These are phyloP conservation scores for Latrodectus geometricus DNA, from an alignment of 1,140 invertebrate genomes.

Conservation along the genomic window DNA sequence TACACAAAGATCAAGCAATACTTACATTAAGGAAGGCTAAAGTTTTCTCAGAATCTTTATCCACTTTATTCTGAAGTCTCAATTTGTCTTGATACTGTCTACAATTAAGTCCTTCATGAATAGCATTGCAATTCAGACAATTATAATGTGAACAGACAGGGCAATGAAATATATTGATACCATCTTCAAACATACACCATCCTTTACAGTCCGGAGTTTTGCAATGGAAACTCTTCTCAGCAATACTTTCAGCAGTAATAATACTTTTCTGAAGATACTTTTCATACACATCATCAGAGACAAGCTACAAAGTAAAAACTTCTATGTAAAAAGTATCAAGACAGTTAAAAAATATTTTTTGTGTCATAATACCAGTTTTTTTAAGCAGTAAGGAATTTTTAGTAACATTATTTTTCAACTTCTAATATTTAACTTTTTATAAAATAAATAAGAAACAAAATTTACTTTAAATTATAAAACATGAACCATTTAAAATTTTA, in stretches of 20 bases:
- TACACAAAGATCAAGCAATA: neutral
- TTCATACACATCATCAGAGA: conserved; percentile 80
- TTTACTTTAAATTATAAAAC: neutral
- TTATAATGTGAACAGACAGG: conserved; percentile 85
- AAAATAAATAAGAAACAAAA: neutral
- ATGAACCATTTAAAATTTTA: neutral
- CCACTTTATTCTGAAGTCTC: conserved; percentile 74
- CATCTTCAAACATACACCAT: conserved; percentile 91
- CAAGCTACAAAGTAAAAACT: conserved; percentile 72
- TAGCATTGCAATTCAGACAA: conserved; percentile 90
- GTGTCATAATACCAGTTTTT: no score
- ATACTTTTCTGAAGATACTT: conserved; percentile 86
- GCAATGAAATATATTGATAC: conserved; percentile 87
- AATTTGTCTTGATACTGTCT: conserved; percentile 86
- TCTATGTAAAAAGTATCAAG: neutral
- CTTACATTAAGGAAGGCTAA: conserved; percentile 79
- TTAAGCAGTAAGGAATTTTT: neutral
- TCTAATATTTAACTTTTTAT: neutral
- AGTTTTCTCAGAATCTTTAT: conserved; percentile 80
- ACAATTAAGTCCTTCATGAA: conserved; percentile 86
- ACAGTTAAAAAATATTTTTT: neutral
- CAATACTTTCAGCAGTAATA: conserved; percentile 83
- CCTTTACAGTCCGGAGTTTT: conserved; percentile 89
- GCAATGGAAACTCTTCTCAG: conserved; percentile 89
- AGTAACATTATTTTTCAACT: neutral